Conservation (phyloP, 2,797 vertebrate genomes). For the Podargus strigoides region DNA sequence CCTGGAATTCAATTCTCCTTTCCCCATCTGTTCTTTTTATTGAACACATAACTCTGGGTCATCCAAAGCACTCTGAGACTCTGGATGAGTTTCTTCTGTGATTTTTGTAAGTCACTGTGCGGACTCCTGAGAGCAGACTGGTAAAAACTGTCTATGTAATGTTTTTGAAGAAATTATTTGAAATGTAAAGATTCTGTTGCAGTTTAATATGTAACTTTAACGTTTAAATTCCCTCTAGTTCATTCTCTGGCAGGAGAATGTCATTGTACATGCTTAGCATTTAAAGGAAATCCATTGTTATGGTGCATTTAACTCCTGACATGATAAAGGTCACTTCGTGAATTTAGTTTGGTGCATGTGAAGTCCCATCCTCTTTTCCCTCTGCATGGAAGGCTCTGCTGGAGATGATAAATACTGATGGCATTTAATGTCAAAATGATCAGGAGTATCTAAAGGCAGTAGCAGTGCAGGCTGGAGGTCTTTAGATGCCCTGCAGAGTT, state of each 20-base stretch:
- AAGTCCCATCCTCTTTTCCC: not conserved
- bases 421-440: not conserved
- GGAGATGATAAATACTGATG: not conserved
- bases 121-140: not conserved
- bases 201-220: not conserved
- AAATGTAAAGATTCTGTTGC: not conserved
- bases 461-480: not conserved
- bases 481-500: not conserved
- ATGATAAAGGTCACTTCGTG: not conserved
- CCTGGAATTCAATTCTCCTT: not conserved
- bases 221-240: not conserved
- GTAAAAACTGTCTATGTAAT: not conserved
- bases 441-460: not conserved
- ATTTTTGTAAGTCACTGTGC: not conserved
- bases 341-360: not conserved
- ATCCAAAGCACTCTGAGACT: not conserved
- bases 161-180: not conserved
- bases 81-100: not conserved
- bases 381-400: not conserved
- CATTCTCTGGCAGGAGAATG: not conserved
- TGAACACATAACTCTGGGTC: not conserved
- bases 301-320: not conserved
- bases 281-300: not conserved
- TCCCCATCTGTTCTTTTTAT: not conserved
- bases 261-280: not conserved